phyloP scores from a whole-genome alignment of 1,140 invertebrate species.

The Polypedilum vanderplanki region DNA sequence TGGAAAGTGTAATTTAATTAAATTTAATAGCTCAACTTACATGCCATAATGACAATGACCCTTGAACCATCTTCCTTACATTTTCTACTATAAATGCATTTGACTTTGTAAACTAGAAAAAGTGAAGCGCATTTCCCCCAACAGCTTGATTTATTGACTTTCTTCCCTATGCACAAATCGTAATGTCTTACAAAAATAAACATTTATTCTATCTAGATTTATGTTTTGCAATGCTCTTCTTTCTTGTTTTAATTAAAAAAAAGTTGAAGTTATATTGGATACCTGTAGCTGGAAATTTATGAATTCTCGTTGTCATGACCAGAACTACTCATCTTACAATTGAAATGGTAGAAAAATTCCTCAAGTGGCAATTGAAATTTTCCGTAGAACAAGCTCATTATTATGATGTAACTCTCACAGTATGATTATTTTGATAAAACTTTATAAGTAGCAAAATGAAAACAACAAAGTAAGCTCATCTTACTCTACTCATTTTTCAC shows the following conservation, averaged over 20 bases:
- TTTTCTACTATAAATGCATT: background rate
- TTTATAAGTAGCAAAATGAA: no score
- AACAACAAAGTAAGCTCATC: background rate
- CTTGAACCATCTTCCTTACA: background rate
- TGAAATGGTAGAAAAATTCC: background rate
- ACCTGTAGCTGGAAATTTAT: background rate
- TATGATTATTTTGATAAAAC: no score
- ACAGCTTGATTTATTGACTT: constrained; percentile 23
- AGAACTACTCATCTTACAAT: constrained; percentile 13
- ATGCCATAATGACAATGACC: constrained; percentile 12
- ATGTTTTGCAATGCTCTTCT: background rate
- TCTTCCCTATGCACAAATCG: constrained; percentile 8
- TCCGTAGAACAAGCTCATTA: background rate
- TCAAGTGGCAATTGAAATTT: constrained; percentile 12
- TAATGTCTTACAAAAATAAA: constrained; percentile 20
- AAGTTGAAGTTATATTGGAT: background rate
- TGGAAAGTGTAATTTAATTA: constrained; percentile 9
- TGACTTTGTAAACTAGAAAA: constrained; percentile 21
- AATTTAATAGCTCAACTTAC: constrained; percentile 11
- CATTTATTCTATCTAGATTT: background rate
- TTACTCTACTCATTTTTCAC: background rate
- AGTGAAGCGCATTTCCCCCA: constrained; percentile 17
- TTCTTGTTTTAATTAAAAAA: background rate
- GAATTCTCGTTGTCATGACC: background rate
- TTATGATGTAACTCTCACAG: background rate